A percentile compares a stretch with the other conserved stretches of the same genome.
Evolutionary conservation across 2,113 vertebrate genomes (phyloP).

Genomic region (Trogon surrucura): DNA sequence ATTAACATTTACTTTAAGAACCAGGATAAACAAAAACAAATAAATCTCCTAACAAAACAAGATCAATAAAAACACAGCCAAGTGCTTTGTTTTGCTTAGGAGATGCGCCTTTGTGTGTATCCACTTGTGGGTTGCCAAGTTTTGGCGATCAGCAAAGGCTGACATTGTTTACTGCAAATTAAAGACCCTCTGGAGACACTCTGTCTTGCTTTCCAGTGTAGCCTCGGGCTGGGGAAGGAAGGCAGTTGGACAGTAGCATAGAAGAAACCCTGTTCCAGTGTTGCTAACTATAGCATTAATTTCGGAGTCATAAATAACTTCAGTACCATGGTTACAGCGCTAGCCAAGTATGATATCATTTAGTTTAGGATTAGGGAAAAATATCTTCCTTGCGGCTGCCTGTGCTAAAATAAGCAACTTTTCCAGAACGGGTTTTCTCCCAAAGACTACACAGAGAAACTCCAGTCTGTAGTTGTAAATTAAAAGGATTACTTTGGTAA

Average conservation of each 20-base stretch:
- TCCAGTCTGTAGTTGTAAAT: conserved; percentile 10
- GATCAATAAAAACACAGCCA: conserved; percentile 3
- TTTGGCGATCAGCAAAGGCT: conserved; percentile 13
- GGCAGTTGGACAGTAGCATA: conserved; percentile 56
- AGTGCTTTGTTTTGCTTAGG: conserved; percentile 33
- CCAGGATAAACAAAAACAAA: not conserved
- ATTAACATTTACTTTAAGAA: conserved; percentile 12
- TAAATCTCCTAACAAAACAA: not conserved
- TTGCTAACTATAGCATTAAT: conserved; percentile 72
- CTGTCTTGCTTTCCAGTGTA: conserved; percentile 42
- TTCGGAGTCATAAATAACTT: conserved; percentile 67
- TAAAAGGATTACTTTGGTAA: not conserved
- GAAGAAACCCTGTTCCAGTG: conserved; percentile 55
- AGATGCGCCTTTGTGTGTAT: not conserved
- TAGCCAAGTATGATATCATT: conserved; percentile 72
- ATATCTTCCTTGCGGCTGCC: conserved; percentile 50
- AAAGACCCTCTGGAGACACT: conserved; percentile 52
- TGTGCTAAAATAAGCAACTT: conserved; percentile 70
- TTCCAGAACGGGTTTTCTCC: conserved; percentile 52
- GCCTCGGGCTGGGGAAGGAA: not conserved
- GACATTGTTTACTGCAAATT: conserved; percentile 38
- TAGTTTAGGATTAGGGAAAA: conserved; percentile 65
- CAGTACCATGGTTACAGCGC: conserved; percentile 60
- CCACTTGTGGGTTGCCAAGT: not conserved
- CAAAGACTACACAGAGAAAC: conserved; percentile 37